Percentiles rank a stretch among this genome's conserved stretches.
Conservation (phyloP, 2,888 invertebrate genomes). For the Cetonia aurata region DNA sequence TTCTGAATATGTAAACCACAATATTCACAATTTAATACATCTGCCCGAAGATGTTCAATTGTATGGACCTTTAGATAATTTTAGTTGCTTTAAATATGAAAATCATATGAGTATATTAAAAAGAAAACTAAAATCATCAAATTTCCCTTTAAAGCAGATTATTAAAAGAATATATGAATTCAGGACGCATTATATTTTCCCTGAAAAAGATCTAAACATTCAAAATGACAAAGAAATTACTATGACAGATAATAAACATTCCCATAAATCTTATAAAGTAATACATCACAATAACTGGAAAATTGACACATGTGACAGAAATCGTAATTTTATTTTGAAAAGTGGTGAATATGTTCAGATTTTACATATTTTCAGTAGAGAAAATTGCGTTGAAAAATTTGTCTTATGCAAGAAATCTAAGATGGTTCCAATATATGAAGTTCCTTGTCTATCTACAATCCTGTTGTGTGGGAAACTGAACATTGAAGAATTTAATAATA, state of each 20-base stretch:
- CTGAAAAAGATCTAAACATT: neutral
- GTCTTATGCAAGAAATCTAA: constrained; percentile 2
- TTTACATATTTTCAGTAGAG: neutral
- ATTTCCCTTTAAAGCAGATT: constrained; percentile 12
- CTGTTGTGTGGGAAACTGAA: constrained; percentile 12
- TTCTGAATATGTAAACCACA: constrained; percentile 38
- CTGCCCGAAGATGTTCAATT: constrained; percentile 40
- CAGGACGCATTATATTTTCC: neutral
- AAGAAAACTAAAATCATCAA: constrained; percentile 21
- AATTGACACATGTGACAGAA: constrained; percentile 1
- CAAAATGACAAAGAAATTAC: neutral
- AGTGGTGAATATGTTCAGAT: neutral
- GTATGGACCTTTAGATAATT: constrained; percentile 41
- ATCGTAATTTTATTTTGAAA: constrained; percentile 6
- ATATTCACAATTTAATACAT: constrained; percentile 44
- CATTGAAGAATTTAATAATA: neutral
- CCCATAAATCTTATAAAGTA: neutral
- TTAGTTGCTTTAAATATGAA: constrained; percentile 44
- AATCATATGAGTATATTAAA: constrained; percentile 40
- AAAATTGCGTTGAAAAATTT: neutral
- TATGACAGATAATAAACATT: neutral
- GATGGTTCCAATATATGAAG: neutral
- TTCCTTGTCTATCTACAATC: constrained; percentile 7
- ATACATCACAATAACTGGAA: neutral
- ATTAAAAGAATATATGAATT: constrained; percentile 4